phyloP scores from a whole-genome alignment of 2,797 vertebrate species.

The Enteromius treurensis region DNA sequence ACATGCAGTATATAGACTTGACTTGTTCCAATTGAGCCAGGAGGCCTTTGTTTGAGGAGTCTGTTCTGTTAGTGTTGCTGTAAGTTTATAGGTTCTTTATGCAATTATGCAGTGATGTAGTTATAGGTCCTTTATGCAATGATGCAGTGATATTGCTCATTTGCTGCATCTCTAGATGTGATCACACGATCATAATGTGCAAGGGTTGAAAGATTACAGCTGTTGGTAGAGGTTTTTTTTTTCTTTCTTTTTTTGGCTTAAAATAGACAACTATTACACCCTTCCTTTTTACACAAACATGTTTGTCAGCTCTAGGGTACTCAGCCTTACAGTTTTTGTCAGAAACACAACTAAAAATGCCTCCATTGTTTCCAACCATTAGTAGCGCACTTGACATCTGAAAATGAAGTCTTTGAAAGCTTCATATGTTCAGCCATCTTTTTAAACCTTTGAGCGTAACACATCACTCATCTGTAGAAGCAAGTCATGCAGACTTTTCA shows the following conservation, averaged over 20 bases:
- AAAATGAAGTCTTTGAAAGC: constrained; percentile 12
- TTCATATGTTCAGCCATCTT: not conserved
- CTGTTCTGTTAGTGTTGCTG: not conserved
- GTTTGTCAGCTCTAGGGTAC: constrained; percentile 1
- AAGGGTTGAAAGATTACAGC: not conserved
- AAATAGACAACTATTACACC: not conserved
- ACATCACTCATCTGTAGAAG: not conserved
- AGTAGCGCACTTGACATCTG: constrained; percentile 1
- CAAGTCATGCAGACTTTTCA: not conserved
- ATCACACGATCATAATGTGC: not conserved
- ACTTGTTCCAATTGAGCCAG: not conserved
- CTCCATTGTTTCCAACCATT: not conserved
- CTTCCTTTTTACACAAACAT: not conserved
- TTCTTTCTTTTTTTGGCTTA: not conserved
- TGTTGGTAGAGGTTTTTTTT: not conserved
- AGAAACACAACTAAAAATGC: not conserved
- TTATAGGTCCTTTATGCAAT: too few relatives aligned
- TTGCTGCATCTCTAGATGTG: not conserved
- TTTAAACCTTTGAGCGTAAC: constrained; percentile 7
- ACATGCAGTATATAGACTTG: too few relatives aligned
- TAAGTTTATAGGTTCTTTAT: not conserved
- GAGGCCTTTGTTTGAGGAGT: not conserved
- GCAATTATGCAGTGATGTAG: too few relatives aligned
- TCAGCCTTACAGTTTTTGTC: not conserved
- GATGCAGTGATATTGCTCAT: not conserved